phyloP scores from a whole-genome alignment of 2,113 vertebrate species.

The Cololabis saira region DNA sequence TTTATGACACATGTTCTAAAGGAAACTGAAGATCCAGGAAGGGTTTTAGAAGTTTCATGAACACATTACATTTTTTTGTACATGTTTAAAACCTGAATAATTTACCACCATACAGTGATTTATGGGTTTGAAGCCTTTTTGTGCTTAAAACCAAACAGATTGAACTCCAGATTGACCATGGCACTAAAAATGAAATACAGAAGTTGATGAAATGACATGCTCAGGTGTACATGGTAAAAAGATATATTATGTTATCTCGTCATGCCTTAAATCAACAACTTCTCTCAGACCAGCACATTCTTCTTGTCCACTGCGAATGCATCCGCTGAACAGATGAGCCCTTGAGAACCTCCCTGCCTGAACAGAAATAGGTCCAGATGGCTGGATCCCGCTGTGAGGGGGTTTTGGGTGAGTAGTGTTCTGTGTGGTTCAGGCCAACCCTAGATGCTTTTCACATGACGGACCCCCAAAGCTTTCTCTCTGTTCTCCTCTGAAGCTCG shows the following conservation, averaged over 20 bases:
- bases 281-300: conserved; percentile 63
- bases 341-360: conserved; percentile 63
- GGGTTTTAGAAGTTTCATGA: no score
- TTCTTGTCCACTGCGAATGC: conserved; percentile 58
- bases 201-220: conserved; percentile 66
- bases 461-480: conserved; percentile 51
- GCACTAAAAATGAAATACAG: conserved; percentile 66
- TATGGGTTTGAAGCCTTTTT: conserved; percentile 39
- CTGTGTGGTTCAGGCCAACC: conserved; percentile 63
- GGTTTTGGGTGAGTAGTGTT: conserved; percentile 67
- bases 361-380: conserved; percentile 76
- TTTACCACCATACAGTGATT: conserved; percentile 25
- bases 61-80: no score
- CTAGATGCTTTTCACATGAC: conserved; percentile 60
- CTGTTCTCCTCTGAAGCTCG: conserved; percentile 40
- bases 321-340: conserved; percentile 50
- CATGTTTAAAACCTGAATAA: conserved; percentile 14
- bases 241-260: conserved; percentile 50
- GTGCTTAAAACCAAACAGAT: conserved; percentile 23
- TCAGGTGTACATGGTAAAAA: conserved; percentile 49
- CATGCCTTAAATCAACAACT: conserved; percentile 63
- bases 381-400: conserved; percentile 71
- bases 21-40: no score
- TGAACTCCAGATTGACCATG: conserved; percentile 39
- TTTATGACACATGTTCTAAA: no score